Evolutionary conservation across 2,888 invertebrate species (phyloP), one percentile per base, ranked within the genome.

Genomic region (Mylabris sibirica): DNA sequence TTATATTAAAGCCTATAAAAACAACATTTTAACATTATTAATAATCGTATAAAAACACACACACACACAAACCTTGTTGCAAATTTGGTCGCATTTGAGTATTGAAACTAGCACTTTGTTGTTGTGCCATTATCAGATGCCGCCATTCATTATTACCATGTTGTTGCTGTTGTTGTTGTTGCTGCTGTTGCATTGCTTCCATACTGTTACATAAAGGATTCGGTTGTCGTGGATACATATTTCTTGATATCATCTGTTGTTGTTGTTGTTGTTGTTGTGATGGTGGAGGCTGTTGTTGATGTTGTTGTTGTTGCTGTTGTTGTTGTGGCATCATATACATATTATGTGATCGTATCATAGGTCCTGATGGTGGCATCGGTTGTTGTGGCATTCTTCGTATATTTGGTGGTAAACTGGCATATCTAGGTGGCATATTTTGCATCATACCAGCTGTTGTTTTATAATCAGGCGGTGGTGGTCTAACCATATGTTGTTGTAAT

Each of bases 381-480:
- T 91, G 91, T 79, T 92, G 92, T n/a, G 90, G 88, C 83, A 90
- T 88, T 75, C 90, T 85, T 34, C 91, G 85, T 85, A 90, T 90
- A 44, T 83, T 85, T 22, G 85, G 85, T n/a, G 87, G 86, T 66
- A 86, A 87, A 44, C 77, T 71, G 24, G 88, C 84, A 78, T 87
- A 84, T 59, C 84, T 76, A 5, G 83, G 82, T 71, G 80, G 82
- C 76, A 82, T 78, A 3, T 81, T 80, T 69, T 84, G 84, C 82
- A 79, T 85, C 84, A 82, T 83, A 5, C 88, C 85, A 86, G 91
- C 77, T 87, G 88, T 79, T 8, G 92, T 90, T 84, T 94, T 95
- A 85, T 95, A 95, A 84, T 95, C 95, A 2, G 95, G 95, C 57
- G 95, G 95, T 24, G 95, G 95, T 34, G 94, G 93, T 64, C 93